phyloP scores from a whole-genome alignment of 2,888 invertebrate genomes.

The Hypolimnas misippus region DNA sequence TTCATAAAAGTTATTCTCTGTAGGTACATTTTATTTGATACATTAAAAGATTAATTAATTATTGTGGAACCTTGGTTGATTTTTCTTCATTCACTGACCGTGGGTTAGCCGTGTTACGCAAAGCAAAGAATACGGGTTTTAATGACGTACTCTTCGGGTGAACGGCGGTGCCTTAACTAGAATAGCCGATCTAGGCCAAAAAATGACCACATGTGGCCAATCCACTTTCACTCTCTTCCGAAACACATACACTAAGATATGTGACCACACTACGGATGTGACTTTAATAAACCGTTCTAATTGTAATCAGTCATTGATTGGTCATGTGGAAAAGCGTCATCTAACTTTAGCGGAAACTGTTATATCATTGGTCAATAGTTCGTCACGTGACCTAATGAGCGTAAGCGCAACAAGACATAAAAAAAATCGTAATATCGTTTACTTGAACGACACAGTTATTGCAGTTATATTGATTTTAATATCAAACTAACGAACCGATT shows the following conservation, averaged over 20 bases:
- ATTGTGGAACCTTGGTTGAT: slow-evolving; percentile 29
- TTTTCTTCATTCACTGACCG: slow-evolving; percentile 29
- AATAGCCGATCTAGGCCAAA: slow-evolving; percentile 49
- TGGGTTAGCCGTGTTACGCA: slow-evolving; percentile 41
- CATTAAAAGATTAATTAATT: too few relatives aligned
- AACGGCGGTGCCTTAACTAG: slow-evolving; percentile 44
- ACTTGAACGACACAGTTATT: too few relatives aligned
- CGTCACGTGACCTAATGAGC: too few relatives aligned
- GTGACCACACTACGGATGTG: slow-evolving; percentile 12
- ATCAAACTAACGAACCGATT: too few relatives aligned
- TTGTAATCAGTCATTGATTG: background rate
- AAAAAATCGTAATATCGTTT: too few relatives aligned
- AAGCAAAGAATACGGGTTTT: slow-evolving; percentile 37
- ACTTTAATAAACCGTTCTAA: background rate
- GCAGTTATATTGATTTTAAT: too few relatives aligned
- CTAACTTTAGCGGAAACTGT: too few relatives aligned
- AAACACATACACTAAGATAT: slow-evolving; percentile 49
- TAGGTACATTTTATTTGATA: too few relatives aligned
- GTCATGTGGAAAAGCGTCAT: too few relatives aligned
- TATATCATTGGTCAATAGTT: too few relatives aligned
- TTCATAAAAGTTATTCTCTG: too few relatives aligned
- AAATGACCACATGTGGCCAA: slow-evolving; percentile 53
- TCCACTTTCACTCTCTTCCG: slow-evolving; percentile 69
- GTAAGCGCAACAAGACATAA: too few relatives aligned
- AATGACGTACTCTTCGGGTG: slow-evolving; percentile 41